phyloP scores from a whole-genome alignment of 2,113 vertebrate species.

The Microcebus ravelobensis region DNA sequence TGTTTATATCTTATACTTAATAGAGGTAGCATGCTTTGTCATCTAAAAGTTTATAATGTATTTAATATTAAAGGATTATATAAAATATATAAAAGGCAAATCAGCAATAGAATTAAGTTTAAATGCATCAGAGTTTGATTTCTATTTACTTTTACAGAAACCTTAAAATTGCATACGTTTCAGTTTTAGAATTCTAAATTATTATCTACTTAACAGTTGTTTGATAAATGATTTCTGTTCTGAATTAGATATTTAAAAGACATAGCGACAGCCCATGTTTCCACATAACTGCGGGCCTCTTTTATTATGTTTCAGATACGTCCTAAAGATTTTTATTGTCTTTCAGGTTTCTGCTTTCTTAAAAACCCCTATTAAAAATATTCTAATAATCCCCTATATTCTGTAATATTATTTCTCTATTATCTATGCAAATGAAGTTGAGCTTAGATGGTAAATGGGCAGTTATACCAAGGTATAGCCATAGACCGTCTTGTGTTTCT shows the following conservation, averaged over 20 bases:
- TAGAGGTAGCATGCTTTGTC: not conserved
- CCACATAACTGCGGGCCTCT: not conserved
- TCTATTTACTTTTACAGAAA: conserved; percentile 6
- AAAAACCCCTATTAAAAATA: not conserved
- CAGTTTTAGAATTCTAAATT: not conserved
- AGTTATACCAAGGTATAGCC: not conserved
- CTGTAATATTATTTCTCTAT: not conserved
- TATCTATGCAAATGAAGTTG: not conserved
- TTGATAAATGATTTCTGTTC: conserved; percentile 1
- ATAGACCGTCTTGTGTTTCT: not conserved
- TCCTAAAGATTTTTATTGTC: not conserved
- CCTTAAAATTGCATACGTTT: not conserved
- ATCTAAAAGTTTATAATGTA: not conserved
- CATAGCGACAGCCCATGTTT: not conserved
- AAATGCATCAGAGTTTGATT: not conserved
- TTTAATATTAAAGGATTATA: not conserved
- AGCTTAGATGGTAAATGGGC: not conserved
- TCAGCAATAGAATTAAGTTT: not conserved
- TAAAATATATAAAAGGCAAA: not conserved
- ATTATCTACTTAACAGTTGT: not conserved
- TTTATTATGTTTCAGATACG: not conserved
- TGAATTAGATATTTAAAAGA: not conserved
- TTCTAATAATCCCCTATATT: not conserved
- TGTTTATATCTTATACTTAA: not conserved
- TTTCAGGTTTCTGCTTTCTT: not conserved